phyloP scores from a whole-genome alignment of 2,797 vertebrate species.

The Sebastes hubbsi region DNA sequence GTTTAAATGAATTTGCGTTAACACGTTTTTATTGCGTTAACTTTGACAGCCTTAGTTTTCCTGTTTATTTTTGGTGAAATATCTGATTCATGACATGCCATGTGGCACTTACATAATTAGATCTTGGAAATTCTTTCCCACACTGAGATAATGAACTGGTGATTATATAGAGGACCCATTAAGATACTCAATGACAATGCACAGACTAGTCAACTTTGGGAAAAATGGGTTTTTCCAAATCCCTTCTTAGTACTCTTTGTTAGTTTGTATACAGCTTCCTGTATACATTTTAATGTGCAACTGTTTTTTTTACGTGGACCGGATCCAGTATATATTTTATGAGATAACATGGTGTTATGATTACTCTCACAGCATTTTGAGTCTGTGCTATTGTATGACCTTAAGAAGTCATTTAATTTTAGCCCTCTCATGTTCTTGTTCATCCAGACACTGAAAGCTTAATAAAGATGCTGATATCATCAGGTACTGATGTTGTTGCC shows the following conservation, averaged over 20 bases:
- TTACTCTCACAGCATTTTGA: neutral
- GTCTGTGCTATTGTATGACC: neutral
- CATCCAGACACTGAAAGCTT: constrained; percentile 7
- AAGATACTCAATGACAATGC: neutral
- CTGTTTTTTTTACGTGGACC: neutral
- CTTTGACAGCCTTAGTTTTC: too few relatives aligned
- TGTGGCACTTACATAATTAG: neutral
- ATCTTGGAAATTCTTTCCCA: neutral
- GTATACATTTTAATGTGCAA: neutral
- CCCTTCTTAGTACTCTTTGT: neutral
- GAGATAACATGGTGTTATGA: neutral
- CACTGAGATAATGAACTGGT: neutral
- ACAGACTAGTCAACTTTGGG: neutral
- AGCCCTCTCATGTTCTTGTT: constrained; percentile 3
- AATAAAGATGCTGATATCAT: constrained; percentile 26
- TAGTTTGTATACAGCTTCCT: neutral
- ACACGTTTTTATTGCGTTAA: too few relatives aligned
- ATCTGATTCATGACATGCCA: neutral
- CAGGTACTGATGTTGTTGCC: neutral
- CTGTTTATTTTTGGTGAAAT: neutral
- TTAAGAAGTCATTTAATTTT: constrained; percentile 16
- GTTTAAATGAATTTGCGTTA: too few relatives aligned
- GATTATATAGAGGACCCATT: neutral
- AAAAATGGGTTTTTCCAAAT: too few relatives aligned
- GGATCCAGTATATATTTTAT: neutral